Base-by-base conservation (phyloP, 2,113 vertebrate genomes). In the Lophura nycthemera region DNA sequence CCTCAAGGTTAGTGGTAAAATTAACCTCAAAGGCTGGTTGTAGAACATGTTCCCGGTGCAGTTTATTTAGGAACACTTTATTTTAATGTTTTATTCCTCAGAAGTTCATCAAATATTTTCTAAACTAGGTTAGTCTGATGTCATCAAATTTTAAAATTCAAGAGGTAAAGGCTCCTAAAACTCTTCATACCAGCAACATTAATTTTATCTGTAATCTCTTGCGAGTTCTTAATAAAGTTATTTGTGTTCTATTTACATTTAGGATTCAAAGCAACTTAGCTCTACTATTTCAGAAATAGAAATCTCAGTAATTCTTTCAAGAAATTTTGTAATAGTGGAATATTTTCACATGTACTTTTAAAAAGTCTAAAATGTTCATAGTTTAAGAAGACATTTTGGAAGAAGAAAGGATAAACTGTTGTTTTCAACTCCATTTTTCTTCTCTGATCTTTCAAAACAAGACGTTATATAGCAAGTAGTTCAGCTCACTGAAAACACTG, bases 71-170 rank as follows among this genome's bases (percentile, higher is more conserved):
- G 9, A 84, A 32, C 18, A 63, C 15, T 42, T 74, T 64, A 8
- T 24, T 71, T 40, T 40, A 40, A 40, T 5, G 12, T 13, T 42
- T 74, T 64, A 8, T 24, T 71, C 73, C 52, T 78, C 2, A 0
- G 45, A 92, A 20, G 18, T 59, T 80, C 45, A 70, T 74, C 1
- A 83, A 86, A 21, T 74, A 67, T 52, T 19, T 86, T 92, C 48
- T 75, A 79, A 95, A 91, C 48, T 85, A 79, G 78, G 74, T 69
- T 92, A 95, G 29, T 24, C 54, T 40, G 38, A 47, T 79, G 38
- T 52, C 16, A 82, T 8, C 16, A 76, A 72, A 93, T 83, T 93
- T 89, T 61, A 85, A 74, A 87, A 94, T 85, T 85, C 78, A 83
- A 40, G 21, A 90, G 10, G 50, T 56, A 93, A 72, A 78, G 78